A percentile compares a stretch with the other conserved stretches of the same genome.
phyloP scores from a whole-genome alignment of 1,140 invertebrate species.

The Drosophila punjabiensis region DNA sequence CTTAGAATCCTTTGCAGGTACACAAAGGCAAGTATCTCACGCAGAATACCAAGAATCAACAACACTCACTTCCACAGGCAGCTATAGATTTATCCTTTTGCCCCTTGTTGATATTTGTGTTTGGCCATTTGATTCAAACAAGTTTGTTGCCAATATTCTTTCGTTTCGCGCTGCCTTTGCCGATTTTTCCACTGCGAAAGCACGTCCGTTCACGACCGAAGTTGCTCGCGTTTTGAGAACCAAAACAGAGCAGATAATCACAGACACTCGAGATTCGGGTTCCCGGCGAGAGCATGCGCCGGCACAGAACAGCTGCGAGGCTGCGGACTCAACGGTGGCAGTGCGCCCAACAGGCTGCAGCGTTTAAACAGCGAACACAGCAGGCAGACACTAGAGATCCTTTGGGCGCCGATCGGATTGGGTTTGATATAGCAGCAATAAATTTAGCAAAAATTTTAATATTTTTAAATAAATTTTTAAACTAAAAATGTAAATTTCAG shows the following conservation, averaged over 20 bases:
- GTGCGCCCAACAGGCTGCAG: constrained; percentile 40
- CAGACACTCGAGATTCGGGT: constrained; percentile 26
- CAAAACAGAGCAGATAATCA: constrained; percentile 68
- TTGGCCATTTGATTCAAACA: constrained; percentile 52
- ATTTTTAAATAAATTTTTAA: background rate
- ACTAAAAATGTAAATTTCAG: background rate
- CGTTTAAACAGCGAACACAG: constrained; percentile 9
- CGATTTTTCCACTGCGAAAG: constrained; percentile 21
- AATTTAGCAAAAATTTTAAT: background rate
- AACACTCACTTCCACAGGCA: constrained; percentile 43
- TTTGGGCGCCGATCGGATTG: background rate
- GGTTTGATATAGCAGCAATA: background rate
- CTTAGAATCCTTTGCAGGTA: constrained; percentile 26
- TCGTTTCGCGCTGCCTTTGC: constrained; percentile 42
- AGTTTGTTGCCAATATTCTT: constrained; percentile 77
- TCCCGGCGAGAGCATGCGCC: constrained; percentile 57
- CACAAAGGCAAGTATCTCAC: background rate
- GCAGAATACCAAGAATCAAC: background rate
- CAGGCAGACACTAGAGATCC: constrained; percentile 2
- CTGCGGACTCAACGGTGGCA: background rate
- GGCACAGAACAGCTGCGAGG: constrained; percentile 31
- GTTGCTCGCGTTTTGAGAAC: constrained; percentile 76
- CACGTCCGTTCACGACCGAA: constrained; percentile 73
- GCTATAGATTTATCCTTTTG: constrained; percentile 40
- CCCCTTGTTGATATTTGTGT: constrained; percentile 39